These are phyloP conservation scores for Ctenomys sociabilis DNA, from an alignment of 2,113 vertebrate species.

Conservation along the genomic window DNA sequence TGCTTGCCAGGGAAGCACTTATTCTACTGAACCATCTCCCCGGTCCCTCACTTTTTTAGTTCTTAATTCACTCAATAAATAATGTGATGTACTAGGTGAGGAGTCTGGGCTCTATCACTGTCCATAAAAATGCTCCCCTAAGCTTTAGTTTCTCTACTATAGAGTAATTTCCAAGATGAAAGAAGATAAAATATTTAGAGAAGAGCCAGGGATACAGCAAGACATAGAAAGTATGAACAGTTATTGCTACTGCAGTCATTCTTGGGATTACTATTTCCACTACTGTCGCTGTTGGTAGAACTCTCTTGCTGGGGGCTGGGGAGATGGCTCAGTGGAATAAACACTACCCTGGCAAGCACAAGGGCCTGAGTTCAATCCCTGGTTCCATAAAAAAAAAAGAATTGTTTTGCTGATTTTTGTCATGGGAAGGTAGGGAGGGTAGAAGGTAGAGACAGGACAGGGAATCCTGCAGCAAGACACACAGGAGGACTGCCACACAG, in stretches of 20 bases:
- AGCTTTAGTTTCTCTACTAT: slow-evolving; percentile 34
- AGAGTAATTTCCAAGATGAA: slow-evolving; percentile 7
- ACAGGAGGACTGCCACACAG: background rate
- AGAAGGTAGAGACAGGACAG: background rate
- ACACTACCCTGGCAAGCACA: no score
- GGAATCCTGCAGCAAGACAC: background rate
- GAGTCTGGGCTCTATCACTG: background rate
- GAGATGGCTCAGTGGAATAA: no score
- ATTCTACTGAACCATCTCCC: no score
- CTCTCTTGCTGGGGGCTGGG: background rate
- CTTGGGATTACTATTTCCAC: background rate
- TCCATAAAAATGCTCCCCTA: background rate
- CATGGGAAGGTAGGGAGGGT: background rate
- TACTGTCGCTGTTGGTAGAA: background rate
- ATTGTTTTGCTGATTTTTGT: background rate
- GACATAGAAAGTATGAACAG: background rate
- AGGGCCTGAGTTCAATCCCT: no score
- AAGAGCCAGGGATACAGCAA: background rate
- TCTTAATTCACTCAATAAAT: background rate
- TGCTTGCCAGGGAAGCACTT: no score
- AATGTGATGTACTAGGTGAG: background rate
- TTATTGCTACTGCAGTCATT: background rate
- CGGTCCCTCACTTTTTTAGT: background rate
- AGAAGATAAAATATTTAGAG: background rate
- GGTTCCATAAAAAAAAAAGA: no score